A percentile compares a stretch with the other conserved stretches of the same genome.
phyloP scores from a whole-genome alignment of 2,797 vertebrate genomes.

The Rhyacichthys aspro region DNA sequence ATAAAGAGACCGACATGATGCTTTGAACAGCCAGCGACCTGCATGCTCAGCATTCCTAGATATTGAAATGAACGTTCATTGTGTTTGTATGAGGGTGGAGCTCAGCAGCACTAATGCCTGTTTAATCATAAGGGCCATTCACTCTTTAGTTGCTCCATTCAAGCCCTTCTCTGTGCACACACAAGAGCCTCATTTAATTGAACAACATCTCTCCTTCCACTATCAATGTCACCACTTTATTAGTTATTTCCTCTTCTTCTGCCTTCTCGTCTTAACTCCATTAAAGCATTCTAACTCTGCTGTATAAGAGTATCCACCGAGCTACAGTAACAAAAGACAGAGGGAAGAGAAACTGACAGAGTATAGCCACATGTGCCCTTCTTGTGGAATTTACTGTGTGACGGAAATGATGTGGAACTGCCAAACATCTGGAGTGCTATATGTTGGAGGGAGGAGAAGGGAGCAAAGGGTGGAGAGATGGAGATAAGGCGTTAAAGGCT shows the following conservation, averaged over 20 bases:
- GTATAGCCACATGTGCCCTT: constrained; percentile 55
- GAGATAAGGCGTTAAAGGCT: constrained; percentile 52
- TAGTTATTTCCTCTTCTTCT: constrained; percentile 62
- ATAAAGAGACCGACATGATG: constrained; percentile 19
- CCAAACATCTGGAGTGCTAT: constrained; percentile 75
- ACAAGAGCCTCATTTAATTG: constrained; percentile 57
- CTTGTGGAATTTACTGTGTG: constrained; percentile 67
- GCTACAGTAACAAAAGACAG: constrained; percentile 48
- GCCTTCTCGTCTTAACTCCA: constrained; percentile 23
- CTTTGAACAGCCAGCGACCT: constrained; percentile 43
- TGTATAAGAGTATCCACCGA: constrained; percentile 53
- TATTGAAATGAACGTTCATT: constrained; percentile 50
- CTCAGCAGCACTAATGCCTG: constrained; percentile 50
- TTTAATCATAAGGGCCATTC: constrained; percentile 63
- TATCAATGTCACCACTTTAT: constrained; percentile 52
- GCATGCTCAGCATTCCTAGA: constrained; percentile 51
- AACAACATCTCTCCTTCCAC: constrained; percentile 60
- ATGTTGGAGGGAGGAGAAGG: constrained; percentile 45
- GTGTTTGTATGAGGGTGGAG: constrained; percentile 56
- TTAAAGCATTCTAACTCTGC: too few relatives aligned
- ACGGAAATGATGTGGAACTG: constrained; percentile 71
- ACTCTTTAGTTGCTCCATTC: constrained; percentile 53
- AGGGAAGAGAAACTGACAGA: constrained; percentile 53
- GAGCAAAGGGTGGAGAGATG: constrained; percentile 56
- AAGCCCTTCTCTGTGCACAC: constrained; percentile 47